Base-by-base conservation (phyloP, 30 jellyfish, hydroid and myxozoan genomes). In the Aurelia aurita region DNA sequence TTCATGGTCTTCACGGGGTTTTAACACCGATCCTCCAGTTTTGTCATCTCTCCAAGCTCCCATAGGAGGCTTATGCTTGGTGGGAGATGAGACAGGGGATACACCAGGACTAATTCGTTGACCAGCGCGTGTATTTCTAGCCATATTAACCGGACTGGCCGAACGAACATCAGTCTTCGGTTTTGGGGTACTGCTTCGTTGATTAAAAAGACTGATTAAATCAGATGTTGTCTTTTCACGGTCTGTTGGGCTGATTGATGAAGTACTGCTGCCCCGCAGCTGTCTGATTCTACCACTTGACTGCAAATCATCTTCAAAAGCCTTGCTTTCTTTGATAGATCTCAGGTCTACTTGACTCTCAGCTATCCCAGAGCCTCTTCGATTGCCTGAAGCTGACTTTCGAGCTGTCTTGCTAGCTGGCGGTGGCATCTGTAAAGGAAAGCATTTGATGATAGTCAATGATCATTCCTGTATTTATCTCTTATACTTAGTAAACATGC, bases 161-260 rank as follows among this genome's bases (percentile, higher is more conserved):
- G 68, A 55, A 12, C 62, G 75, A 74, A 74, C 66, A 8, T 74
- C 75, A 20, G 29, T 72, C 58, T 80, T 80, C 54, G 43, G 74
- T 47, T 80, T 80, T 16, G 90, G 90, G n/a, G 90, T 80, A 19
- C 90, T 80, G 77, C 90, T 80, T 49, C 90, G 51, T 29, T 28
- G 82, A 55, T 80, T 45, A 28, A 80, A 80, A 45, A 65, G 15
- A 59, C 60, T 65, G 21, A 62, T 65, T 32, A 65, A 62, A 44
- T 65, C 82, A 13, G 90, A 80, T 18, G 82, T 27, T n/a, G 82
- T 8, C 22, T 65, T 63, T 21, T 62, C 82, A 7, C 74, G 86
- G 6, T 80, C 82, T 18, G 82, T n/a, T 9, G 87, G 75, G 9
- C 76, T 54, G 63, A 31, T 57, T 47, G 82, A 80, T n/a, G 81